Conservation (phyloP, 1,140 invertebrate species). For the Drosophila malerkotliana region DNA sequence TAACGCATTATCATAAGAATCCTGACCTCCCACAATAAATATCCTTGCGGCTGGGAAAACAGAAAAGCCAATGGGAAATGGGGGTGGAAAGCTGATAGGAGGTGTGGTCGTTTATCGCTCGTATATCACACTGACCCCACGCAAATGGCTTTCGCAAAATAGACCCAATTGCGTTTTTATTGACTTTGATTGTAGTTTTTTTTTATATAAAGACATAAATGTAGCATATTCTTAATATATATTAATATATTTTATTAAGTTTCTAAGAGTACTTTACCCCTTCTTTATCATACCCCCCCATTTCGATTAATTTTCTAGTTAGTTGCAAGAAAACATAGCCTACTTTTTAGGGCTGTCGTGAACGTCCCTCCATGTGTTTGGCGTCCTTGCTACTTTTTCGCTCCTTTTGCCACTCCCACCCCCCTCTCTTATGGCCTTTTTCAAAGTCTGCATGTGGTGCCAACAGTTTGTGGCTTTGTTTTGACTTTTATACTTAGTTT, state of each 20-base stretch:
- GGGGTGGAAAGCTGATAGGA: background rate
- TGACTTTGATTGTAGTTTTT: slow-evolving; percentile 8
- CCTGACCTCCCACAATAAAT: slow-evolving; percentile 66
- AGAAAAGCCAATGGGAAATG: slow-evolving; percentile 1
- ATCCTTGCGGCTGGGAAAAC: background rate
- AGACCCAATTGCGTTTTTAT: slow-evolving; percentile 65
- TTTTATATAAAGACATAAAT: background rate
- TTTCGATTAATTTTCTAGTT: background rate
- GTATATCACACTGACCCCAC: slow-evolving; percentile 54
- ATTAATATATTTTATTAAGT: too few species aligned
- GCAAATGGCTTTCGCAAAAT: slow-evolving; percentile 52
- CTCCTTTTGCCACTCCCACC: background rate
- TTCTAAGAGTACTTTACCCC: too few species aligned
- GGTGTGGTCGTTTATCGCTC: slow-evolving; percentile 45
- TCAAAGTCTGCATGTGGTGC: slow-evolving; percentile 35
- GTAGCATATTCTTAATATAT: background rate
- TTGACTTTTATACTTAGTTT: slow-evolving; percentile 81
- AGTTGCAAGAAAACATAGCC: slow-evolving; percentile 60
- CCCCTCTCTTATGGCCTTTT: background rate
- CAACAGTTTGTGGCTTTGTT: slow-evolving; percentile 81
- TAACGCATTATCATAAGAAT: slow-evolving; percentile 63
- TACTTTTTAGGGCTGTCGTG: slow-evolving; percentile 55
- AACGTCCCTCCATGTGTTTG: slow-evolving; percentile 29
- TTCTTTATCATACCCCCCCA: background rate
- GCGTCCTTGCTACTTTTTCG: background rate